These are phyloP conservation scores for Deilephila porcellus DNA, from an alignment of 2,888 invertebrate species.

Conservation along the genomic window DNA sequence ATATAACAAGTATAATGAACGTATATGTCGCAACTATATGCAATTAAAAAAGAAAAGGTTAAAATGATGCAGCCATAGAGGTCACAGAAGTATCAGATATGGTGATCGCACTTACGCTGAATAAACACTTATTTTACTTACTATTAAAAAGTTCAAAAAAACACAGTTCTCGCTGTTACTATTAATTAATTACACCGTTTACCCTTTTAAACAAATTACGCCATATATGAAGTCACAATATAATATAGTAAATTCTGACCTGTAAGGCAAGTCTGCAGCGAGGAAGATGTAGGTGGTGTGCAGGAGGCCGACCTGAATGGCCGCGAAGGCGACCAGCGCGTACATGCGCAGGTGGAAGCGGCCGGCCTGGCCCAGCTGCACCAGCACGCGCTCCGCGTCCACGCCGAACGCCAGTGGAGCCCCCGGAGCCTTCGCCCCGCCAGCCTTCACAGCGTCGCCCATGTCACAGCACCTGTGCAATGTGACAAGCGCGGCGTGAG, in stretches of 20 bases:
- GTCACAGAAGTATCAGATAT: too few species aligned
- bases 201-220: too few species aligned
- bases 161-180: too few species aligned
- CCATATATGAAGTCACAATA: neutral
- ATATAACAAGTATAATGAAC: too few species aligned
- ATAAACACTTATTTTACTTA: too few species aligned
- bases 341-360: constrained; percentile 74
- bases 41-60: too few species aligned
- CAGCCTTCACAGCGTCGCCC: constrained; percentile 5
- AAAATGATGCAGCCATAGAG: too few species aligned
- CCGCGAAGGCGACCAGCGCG: constrained; percentile 69
- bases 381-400: constrained; percentile 68
- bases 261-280: constrained; percentile 74
- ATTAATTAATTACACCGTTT: too few species aligned
- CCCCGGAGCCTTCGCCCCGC: neutral
- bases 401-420: constrained; percentile 38
- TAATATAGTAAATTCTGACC: constrained; percentile 58
- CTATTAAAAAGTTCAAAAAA: too few species aligned
- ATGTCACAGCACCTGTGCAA: neutral
- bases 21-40: too few species aligned
- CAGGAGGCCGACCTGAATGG: constrained; percentile 74
- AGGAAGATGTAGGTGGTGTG: constrained; percentile 82
- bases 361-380: constrained; percentile 74
- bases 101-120: too few species aligned
- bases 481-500: neutral